These are phyloP conservation scores for Saguinus midas DNA, from an alignment of 2,113 vertebrate species.

Conservation along the genomic window DNA sequence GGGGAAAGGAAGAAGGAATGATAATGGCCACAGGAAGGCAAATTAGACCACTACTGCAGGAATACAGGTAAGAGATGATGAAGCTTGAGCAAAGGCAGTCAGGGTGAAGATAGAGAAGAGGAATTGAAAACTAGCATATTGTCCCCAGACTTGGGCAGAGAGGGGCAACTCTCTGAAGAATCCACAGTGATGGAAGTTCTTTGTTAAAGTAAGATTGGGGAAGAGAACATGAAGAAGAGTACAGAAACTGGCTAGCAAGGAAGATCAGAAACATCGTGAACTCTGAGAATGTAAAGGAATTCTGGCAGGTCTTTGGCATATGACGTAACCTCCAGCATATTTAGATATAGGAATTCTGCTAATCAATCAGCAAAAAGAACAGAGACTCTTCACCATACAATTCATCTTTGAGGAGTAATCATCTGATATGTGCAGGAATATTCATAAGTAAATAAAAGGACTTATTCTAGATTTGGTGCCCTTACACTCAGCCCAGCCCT, in stretches of 20 bases:
- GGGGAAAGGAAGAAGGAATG: neutral
- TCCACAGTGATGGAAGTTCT: neutral
- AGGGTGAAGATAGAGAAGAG: neutral
- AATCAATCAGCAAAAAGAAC: neutral
- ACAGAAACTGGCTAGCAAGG: neutral
- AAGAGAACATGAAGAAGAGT: neutral
- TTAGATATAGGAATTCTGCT: neutral
- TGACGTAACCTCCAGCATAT: neutral
- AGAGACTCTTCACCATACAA: neutral
- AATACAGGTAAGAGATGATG: neutral
- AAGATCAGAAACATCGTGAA: neutral
- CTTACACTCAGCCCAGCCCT: neutral
- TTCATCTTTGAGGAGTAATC: neutral
- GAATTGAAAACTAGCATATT: neutral
- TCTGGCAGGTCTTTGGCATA: neutral
- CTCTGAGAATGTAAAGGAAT: neutral
- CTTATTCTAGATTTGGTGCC: neutral
- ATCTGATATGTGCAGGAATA: neutral
- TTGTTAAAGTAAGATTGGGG: neutral
- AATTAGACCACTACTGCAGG: neutral
- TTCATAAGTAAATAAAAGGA: neutral
- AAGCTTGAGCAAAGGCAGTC: neutral
- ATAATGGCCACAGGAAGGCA: neutral
- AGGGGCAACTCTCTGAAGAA: neutral
- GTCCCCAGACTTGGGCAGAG: neutral